Evolutionary conservation across 1,140 invertebrate species (phyloP), one percentile per base, ranked within the genome.

Genomic region (Sycophaga agraensis): DNA sequence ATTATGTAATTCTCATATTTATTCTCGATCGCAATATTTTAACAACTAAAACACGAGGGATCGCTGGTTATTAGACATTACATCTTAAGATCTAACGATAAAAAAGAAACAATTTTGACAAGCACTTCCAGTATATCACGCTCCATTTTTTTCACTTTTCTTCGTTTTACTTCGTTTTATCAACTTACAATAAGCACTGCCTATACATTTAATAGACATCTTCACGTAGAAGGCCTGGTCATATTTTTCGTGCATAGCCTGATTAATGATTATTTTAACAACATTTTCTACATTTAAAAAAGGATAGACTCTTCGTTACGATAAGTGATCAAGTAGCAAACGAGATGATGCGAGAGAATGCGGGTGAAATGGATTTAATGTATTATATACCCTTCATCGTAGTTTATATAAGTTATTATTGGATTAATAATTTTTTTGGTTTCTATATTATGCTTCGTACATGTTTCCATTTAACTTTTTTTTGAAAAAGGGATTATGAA

Each of bases 31-130:
- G 65, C 63, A 60, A 68, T n/a, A n/a, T n/a, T 64, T 51, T 67
- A 76, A 73, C 74, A 78, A 78, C 70, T 70, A 65, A 74, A 75
- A 75, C 67, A 69, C 64, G 60, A 70, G 67, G 68, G 68, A 74
- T 68, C 72, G 67, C 66, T 72, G 66, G 66, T 68, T 64, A 68
- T 67, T 69, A 70, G 66, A 74, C 65, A 67, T 57, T 63, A 70
- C 68, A 73, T 70, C 70, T 73, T 75, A 76, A 72, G 37, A 70
- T 66, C 69, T 78, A 75, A 71, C 67, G 57, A 71, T 73, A 72
- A 60, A 71, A 75, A 72, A 74, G 65, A 70, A 73, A 75, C 60
- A 68, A 70, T 66, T 66, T 66, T 60, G 58, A 72, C 68, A 74
- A 73, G 71, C 70, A 67, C 68, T 42, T 67, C 21, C 51, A 24